Conservation (phyloP, 2,888 invertebrate species). For the Archips xylosteana region DNA sequence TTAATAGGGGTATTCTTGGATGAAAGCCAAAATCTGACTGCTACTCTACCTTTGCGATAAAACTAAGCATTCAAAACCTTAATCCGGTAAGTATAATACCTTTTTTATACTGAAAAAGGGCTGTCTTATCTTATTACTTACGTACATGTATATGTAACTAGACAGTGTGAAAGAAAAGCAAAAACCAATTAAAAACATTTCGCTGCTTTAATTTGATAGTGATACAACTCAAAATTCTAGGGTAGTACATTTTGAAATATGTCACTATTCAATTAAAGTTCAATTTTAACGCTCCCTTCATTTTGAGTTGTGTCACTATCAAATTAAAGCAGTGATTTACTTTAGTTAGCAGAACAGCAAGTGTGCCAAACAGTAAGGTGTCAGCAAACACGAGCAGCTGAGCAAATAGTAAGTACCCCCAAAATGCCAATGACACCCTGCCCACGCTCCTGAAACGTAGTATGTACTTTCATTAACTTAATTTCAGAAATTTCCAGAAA, state of each 20-base stretch:
- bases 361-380: slow-evolving; percentile 37
- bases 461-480: slow-evolving; percentile 32
- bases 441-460: slow-evolving; percentile 14
- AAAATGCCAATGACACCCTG: slow-evolving; percentile 27
- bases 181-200: slow-evolving; percentile 18
- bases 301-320: no score
- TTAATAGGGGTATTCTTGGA: slow-evolving; percentile 15
- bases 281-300: no score
- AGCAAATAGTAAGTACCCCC: slow-evolving; percentile 22
- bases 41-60: slow-evolving; percentile 9
- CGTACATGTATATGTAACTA: no score
- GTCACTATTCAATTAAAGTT: no score
- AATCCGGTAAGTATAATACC: no score
- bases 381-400: slow-evolving; percentile 21
- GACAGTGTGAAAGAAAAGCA: background rate
- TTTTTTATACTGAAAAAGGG: no score
- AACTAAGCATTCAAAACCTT: no score
- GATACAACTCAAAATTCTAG: no score
- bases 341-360: slow-evolving; percentile 14
- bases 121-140: no score
- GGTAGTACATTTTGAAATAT: no score
- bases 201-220: no score
- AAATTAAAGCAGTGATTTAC: no score
- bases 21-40: slow-evolving; percentile 18
- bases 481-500: slow-evolving; percentile 5